phyloP scores from a whole-genome alignment of 64 coral and sea anemone genomes.

The Dendronephthya gigantea region DNA sequence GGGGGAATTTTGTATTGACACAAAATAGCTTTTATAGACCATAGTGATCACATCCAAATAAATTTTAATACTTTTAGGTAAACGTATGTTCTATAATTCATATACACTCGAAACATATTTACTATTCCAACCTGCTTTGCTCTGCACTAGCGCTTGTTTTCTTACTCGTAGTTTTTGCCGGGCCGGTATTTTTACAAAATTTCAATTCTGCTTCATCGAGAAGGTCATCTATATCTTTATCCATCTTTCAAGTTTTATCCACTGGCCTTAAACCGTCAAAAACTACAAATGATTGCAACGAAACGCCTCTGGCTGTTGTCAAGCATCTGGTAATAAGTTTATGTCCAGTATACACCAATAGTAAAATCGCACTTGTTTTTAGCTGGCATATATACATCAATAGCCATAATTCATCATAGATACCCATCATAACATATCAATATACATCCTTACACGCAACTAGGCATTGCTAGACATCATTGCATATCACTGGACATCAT shows the following conservation, averaged over 20 bases:
- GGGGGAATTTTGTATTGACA: too few relatives aligned
- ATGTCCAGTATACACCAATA: too few relatives aligned
- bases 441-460: too few relatives aligned
- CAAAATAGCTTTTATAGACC: too few relatives aligned
- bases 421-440: too few relatives aligned
- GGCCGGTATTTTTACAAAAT: constrained; percentile 40
- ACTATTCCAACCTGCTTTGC: background rate
- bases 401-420: too few relatives aligned
- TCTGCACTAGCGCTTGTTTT: constrained; percentile 21
- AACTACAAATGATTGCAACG: background rate
- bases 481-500: too few relatives aligned
- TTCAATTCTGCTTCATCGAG: constrained; percentile 88
- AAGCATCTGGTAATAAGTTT: background rate
- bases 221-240: constrained; percentile 84
- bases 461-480: too few relatives aligned
- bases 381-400: too few relatives aligned
- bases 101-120: background rate
- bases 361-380: too few relatives aligned
- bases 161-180: constrained; percentile 21
- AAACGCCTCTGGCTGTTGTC: background rate
- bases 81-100: background rate
- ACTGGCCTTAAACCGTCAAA: background rate
- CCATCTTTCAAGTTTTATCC: constrained; percentile 32
- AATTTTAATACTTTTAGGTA: background rate
- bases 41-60: too few relatives aligned